phyloP scores from a whole-genome alignment of 2,113 vertebrate species.

The Carassius gibelio region DNA sequence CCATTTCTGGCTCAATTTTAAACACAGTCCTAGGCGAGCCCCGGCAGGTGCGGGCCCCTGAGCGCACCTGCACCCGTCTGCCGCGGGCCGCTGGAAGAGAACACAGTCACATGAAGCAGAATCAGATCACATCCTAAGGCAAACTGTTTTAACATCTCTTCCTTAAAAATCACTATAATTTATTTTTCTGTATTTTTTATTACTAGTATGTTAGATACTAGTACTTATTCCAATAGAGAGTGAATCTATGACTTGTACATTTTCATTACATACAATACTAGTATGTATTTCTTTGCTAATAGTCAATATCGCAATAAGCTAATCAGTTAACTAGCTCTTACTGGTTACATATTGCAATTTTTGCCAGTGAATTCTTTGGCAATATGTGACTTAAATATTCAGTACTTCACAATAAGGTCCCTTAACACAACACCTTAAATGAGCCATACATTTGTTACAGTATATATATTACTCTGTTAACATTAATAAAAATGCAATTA shows the following conservation, averaged over 20 bases:
- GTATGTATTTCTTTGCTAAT: neutral
- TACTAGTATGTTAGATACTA: neutral
- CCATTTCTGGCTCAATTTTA: slow-evolving; percentile 87
- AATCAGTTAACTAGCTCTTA: neutral
- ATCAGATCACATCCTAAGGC: slow-evolving; percentile 3
- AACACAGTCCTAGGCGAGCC: slow-evolving; percentile 82
- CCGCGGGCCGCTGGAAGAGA: slow-evolving; percentile 60
- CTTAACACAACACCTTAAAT: too few species aligned
- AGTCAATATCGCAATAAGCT: neutral
- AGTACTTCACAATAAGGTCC: too few species aligned
- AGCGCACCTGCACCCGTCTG: slow-evolving; percentile 71
- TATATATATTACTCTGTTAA: neutral
- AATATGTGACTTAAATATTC: neutral
- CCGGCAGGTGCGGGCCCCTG: slow-evolving; percentile 73
- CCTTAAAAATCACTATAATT: neutral
- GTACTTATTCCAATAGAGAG: neutral
- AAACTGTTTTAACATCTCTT: neutral
- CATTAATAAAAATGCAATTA: neutral
- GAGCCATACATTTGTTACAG: too few species aligned
- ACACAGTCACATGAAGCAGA: neutral
- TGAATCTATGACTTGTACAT: neutral
- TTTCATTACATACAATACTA: neutral
- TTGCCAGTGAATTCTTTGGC: neutral
- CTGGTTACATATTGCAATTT: neutral
- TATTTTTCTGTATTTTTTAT: neutral